Evolutionary conservation across 2,888 invertebrate species (phyloP), one percentile per base, ranked within the genome.

Genomic region (Acanthopleura granulata): DNA sequence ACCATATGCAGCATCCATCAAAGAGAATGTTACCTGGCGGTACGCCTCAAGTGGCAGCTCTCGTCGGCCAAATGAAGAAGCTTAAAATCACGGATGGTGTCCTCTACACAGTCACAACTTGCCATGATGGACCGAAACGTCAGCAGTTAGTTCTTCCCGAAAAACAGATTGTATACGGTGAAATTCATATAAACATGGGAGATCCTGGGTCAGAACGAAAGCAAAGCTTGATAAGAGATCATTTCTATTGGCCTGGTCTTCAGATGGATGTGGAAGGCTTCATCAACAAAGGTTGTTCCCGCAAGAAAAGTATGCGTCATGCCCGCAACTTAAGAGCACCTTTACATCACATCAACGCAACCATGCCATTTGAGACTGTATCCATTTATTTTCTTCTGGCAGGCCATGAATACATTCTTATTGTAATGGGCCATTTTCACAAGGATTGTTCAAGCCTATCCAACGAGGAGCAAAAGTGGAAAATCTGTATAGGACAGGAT

Each of bases 341-440:
- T 22, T 18, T 71, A 49, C 27, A 71, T 0, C 30, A 22, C n/a
- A 29, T 71, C 25, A 22, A 40, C 40, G 30, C 71, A 15, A 40
- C 71, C 22, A 30, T n/a, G 22, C 71, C 71, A 4, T 71, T 71
- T 30, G 71, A 71, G 14, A 22, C 30, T 30, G 71, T 71, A 30
- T 71, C 71, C 14, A 29, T 71, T 14, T 14, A 71, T 40, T 71
- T 30, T 14, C 22, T 71, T 22, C 30, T 30, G 30, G 71, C 29
- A 4, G 71, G 71, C 1, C 40, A 71, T n/a, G 71, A 71, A 14
- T 30, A 71, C n/a, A 71, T 71, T 4, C 40, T 71, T 15, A 40
- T 71, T 15, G n/a, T 71, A 6, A 49, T 71, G 71, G 40, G 30
- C 40, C 71, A 71, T 4, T 30, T 70, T 71, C 40, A 71, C 71